These are phyloP conservation scores for Spongia lamella DNA, from an alignment of 37 sponge, comb jelly and placozoan genomes.

Conservation along the genomic window DNA sequence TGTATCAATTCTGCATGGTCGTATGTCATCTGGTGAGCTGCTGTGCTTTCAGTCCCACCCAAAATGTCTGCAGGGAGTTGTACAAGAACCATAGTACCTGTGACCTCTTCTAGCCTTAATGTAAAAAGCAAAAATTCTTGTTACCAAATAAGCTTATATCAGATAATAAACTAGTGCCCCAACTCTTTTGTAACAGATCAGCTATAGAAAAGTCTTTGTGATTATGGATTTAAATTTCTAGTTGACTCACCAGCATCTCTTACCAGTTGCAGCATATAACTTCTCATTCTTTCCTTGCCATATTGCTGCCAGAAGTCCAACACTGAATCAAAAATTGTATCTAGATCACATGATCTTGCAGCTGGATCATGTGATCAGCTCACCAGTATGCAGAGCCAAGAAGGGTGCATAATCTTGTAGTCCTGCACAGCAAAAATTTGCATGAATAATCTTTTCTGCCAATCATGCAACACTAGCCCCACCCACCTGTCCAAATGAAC, in stretches of 20 bases:
- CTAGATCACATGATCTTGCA: neutral
- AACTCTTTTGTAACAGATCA: constrained; percentile 24
- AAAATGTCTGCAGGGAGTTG: constrained; percentile 53
- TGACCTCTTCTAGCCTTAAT: too few relatives aligned
- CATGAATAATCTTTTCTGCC: too few relatives aligned
- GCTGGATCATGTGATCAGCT: neutral
- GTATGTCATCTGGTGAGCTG: neutral
- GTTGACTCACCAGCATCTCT: constrained; percentile 65
- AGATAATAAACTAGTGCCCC: constrained; percentile 64
- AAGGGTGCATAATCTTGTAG: constrained; percentile 20
- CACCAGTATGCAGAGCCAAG: constrained; percentile 23
- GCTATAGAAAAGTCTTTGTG: too few relatives aligned
- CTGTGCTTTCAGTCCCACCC: too few relatives aligned
- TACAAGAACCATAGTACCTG: constrained; percentile 54
- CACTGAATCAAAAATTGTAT: constrained; percentile 16
- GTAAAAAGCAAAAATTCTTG: too few relatives aligned
- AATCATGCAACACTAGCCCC: too few relatives aligned
- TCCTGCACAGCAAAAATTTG: too few relatives aligned
- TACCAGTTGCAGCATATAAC: constrained; percentile 44
- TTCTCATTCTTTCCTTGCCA: constrained; percentile 53
- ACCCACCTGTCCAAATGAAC: constrained; percentile 72
- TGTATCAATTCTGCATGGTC: constrained; percentile 55
- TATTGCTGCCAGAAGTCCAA: constrained; percentile 78
- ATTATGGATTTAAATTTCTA: too few relatives aligned
- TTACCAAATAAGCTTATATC: constrained; percentile 48